These are phyloP conservation scores for Esperia sulphurella DNA, from an alignment of 2,888 invertebrate genomes.

Conservation along the genomic window DNA sequence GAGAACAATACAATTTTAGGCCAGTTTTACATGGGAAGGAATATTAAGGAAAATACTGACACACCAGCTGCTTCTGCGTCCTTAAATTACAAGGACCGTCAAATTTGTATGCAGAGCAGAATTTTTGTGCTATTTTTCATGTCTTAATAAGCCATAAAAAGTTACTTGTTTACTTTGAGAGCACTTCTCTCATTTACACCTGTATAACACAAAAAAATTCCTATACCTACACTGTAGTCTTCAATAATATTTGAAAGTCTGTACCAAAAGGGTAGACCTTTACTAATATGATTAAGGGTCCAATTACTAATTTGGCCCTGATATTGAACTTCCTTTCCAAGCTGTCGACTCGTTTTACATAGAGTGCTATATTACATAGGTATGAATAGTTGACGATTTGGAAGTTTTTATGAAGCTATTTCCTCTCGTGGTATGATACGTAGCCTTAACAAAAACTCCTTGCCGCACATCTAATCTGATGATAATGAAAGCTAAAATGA, in stretches of 20 bases:
- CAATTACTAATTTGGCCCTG: slow-evolving; percentile 13
- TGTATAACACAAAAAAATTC: background rate
- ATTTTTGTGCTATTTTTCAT: slow-evolving; percentile 2
- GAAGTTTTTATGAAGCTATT: background rate
- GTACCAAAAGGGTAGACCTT: background rate
- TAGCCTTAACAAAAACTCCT: slow-evolving; percentile 10
- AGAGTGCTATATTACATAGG: background rate
- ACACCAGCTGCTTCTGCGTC: slow-evolving; percentile 2
- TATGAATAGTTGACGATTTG: background rate
- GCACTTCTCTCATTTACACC: background rate
- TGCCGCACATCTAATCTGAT: slow-evolving; percentile 45
- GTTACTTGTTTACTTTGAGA: background rate
- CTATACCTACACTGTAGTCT: background rate
- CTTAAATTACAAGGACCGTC: background rate
- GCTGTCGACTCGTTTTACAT: slow-evolving; percentile 7
- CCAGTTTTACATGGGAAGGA: background rate
- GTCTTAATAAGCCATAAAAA: background rate
- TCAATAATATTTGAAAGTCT: background rate
- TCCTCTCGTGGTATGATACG: background rate
- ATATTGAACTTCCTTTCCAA: slow-evolving; percentile 4
- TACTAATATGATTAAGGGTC: slow-evolving; percentile 10
- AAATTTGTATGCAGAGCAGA: slow-evolving; percentile 1
- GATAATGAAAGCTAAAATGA: slow-evolving; percentile 57
- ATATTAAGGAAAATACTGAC: background rate
- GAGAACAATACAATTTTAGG: background rate